Conservation (phyloP, 2,797 vertebrate species). For the Eulemur mongoz region DNA sequence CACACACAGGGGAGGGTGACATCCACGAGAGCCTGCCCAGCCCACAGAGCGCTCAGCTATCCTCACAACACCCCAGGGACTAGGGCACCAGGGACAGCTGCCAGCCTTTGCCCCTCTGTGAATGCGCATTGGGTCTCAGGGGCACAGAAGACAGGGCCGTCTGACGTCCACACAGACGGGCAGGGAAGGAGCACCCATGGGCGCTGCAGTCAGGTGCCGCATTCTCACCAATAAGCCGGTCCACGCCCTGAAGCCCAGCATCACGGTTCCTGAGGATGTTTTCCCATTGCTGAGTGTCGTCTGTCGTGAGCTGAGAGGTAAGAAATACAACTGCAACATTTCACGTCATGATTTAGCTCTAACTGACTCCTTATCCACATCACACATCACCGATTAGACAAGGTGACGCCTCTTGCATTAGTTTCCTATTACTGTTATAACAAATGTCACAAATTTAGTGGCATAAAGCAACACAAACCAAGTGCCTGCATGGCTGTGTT, state of each 20-base stretch:
- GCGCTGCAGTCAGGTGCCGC: background rate
- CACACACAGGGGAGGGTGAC: background rate
- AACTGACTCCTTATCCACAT: background rate
- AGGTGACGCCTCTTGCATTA: background rate
- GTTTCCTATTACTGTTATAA: background rate
- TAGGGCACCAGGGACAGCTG: background rate
- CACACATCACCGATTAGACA: background rate
- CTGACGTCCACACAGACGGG: background rate
- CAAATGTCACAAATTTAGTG: background rate
- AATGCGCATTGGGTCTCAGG: background rate
- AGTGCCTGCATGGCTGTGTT: background rate
- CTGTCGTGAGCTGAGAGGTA: background rate
- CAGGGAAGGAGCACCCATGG: fast-evolving
- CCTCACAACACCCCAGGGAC: background rate
- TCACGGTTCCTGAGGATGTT: background rate
- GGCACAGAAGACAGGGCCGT: background rate
- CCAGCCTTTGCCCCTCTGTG: background rate
- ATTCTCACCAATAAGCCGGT: background rate
- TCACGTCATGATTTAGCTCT: background rate
- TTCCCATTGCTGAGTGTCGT: background rate
- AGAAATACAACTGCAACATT: background rate
- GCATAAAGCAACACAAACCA: background rate
- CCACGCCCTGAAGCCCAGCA: background rate
- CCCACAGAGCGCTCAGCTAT: background rate
- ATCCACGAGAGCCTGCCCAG: background rate